Conservation (phyloP, 2,888 invertebrate genomes). For the Drosophila melanosoma region DNA sequence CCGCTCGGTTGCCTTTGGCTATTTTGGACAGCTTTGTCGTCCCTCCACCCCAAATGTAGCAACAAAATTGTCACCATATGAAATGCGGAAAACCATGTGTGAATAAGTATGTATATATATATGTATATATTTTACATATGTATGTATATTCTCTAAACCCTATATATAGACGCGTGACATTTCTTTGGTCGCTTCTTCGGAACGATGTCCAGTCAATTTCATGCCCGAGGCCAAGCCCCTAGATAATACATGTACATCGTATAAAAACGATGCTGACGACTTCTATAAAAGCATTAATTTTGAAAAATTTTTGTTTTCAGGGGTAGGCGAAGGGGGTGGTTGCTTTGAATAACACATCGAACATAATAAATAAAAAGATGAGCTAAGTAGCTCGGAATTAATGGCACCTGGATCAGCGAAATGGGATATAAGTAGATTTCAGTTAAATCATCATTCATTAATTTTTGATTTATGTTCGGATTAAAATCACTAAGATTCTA, state of each 20-base stretch:
- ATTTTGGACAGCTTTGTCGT: conserved; percentile 71
- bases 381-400: conserved; percentile 49
- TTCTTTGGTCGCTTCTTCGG: conserved; percentile 57
- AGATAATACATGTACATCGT: conserved; percentile 44
- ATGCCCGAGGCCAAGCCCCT: conserved; percentile 60
- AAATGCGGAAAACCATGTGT: conserved; percentile 78
- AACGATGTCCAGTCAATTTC: conserved; percentile 76
- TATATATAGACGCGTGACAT: conserved; percentile 77
- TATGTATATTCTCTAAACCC: conserved; percentile 23
- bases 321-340: too few relatives aligned
- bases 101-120: conserved; percentile 54
- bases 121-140: conserved; percentile 18
- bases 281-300: conserved; percentile 55
- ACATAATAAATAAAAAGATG: conserved; percentile 54
- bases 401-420: conserved; percentile 47
- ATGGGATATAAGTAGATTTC: conserved; percentile 8
- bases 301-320: conserved; percentile 8
- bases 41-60: conserved; percentile 51
- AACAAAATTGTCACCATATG: conserved; percentile 72
- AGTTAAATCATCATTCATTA: background rate
- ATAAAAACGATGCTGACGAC: conserved; percentile 39
- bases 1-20: conserved; percentile 50
- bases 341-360: conserved; percentile 38
- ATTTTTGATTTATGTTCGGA: background rate
- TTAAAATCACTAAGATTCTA: background rate